phyloP scores from a whole-genome alignment of 2,797 vertebrate genomes.

The Silurus aristotelis region DNA sequence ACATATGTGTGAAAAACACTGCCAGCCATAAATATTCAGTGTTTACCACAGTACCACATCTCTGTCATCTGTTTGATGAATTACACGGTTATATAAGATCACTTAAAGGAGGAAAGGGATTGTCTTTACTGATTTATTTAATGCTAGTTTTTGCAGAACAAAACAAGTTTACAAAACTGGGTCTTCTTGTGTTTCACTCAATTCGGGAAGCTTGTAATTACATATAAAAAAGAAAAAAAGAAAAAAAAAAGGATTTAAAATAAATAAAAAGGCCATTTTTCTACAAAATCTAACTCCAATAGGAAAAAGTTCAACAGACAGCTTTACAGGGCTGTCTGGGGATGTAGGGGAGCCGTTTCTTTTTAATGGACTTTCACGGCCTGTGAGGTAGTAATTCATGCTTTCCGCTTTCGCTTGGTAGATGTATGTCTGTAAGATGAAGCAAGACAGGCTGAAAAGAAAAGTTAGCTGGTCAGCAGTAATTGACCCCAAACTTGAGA shows the following conservation, averaged over 20 bases:
- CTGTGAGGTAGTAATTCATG: constrained; percentile 17
- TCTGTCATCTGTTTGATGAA: neutral
- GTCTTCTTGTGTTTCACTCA: neutral
- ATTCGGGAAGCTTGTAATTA: neutral
- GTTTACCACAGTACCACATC: neutral
- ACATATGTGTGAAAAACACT: constrained; percentile 24
- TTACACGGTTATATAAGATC: neutral
- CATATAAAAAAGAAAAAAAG: neutral
- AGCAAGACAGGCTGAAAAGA: constrained; percentile 10
- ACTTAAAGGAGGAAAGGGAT: neutral
- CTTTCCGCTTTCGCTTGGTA: constrained; percentile 6
- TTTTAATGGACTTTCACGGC: constrained; percentile 34
- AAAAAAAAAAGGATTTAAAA: constrained; percentile 37
- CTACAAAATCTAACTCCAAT: constrained; percentile 64
- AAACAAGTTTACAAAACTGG: neutral
- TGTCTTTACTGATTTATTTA: neutral
- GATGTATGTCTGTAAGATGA: neutral
- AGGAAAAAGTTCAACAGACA: constrained; percentile 7
- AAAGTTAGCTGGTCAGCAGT: constrained; percentile 54
- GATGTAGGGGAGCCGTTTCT: constrained; percentile 44
- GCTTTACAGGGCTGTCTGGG: constrained; percentile 18
- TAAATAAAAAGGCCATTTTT: constrained; percentile 50
- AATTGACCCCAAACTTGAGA: constrained; percentile 60
- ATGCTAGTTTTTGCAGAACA: neutral
- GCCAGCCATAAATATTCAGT: constrained; percentile 7